phyloP scores from a whole-genome alignment of 2,888 invertebrate species.

The Noctua janthe region DNA sequence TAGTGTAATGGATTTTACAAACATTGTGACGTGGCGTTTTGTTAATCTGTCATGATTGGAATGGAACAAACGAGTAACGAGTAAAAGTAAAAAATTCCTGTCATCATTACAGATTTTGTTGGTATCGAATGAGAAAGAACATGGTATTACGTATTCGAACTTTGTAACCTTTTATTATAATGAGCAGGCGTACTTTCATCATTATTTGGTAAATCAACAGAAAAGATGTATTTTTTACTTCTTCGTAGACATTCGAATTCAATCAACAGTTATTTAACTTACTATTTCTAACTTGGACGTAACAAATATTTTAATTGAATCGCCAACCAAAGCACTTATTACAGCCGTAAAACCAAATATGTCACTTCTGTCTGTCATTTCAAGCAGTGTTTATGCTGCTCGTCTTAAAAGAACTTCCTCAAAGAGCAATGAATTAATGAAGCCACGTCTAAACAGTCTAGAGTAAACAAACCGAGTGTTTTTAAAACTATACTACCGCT shows the following conservation, averaged over 20 bases:
- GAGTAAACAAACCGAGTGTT: constrained; percentile 14
- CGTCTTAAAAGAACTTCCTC: constrained; percentile 16
- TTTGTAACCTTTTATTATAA: constrained; percentile 20
- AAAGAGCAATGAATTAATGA: constrained; percentile 17
- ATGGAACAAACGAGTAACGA: constrained; percentile 33
- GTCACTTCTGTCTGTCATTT: constrained; percentile 31
- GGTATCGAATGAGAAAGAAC: constrained; percentile 12
- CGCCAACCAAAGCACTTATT: neutral
- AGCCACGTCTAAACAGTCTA: neutral
- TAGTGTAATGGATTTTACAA: constrained; percentile 36
- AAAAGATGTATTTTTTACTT: neutral
- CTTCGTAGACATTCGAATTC: neutral
- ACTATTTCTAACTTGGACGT: neutral
- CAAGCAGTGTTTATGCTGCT: constrained; percentile 19
- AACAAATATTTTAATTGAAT: neutral
- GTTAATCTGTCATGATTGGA: constrained; percentile 39
- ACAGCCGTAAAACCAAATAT: constrained; percentile 2
- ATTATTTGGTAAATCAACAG: constrained; percentile 1
- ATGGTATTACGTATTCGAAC: constrained; percentile 5
- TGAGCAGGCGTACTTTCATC: neutral
- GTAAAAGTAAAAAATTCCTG: constrained; percentile 38
- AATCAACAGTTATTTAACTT: constrained; percentile 15
- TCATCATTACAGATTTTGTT: constrained; percentile 34
- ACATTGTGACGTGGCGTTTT: constrained; percentile 46
- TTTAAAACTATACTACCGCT: constrained; percentile 9